These are phyloP conservation scores for Physeter macrocephalus DNA, from an alignment of 2,113 vertebrate genomes.

Conservation along the genomic window DNA sequence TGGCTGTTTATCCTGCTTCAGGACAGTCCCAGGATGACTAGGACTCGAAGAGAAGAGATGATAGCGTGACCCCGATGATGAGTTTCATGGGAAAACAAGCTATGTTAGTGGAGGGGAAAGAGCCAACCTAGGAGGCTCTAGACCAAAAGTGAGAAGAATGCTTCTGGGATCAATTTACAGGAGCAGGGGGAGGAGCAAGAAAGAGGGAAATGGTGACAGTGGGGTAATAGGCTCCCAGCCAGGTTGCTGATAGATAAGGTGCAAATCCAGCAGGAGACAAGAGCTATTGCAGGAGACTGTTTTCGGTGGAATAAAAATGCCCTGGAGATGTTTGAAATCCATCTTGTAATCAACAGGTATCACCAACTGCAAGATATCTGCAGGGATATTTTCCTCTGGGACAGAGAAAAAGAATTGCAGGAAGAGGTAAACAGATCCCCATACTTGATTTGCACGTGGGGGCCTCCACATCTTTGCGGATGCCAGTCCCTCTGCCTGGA, in stretches of 20 bases:
- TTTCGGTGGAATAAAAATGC: neutral
- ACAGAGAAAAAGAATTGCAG: neutral
- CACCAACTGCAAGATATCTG: neutral
- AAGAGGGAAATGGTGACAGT: neutral
- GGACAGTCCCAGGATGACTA: neutral
- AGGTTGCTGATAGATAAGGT: neutral
- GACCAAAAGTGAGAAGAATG: neutral
- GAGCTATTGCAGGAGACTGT: neutral
- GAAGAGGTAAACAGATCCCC: neutral
- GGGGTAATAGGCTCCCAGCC: neutral
- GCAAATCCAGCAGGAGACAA: neutral
- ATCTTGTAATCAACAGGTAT: neutral
- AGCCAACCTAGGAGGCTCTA: neutral
- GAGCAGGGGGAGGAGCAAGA: neutral
- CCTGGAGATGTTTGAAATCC: neutral
- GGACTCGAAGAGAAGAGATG: neutral
- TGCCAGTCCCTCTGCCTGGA: neutral
- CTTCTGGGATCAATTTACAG: neutral
- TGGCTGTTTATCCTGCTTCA: neutral
- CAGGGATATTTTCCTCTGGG: neutral
- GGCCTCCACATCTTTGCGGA: neutral
- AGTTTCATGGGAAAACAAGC: neutral
- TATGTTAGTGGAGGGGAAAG: neutral
- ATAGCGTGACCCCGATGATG: neutral
- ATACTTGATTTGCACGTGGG: rapidly evolving